Base-by-base conservation (phyloP, 2,797 vertebrate species). In the Chaunax sp. region DNA sequence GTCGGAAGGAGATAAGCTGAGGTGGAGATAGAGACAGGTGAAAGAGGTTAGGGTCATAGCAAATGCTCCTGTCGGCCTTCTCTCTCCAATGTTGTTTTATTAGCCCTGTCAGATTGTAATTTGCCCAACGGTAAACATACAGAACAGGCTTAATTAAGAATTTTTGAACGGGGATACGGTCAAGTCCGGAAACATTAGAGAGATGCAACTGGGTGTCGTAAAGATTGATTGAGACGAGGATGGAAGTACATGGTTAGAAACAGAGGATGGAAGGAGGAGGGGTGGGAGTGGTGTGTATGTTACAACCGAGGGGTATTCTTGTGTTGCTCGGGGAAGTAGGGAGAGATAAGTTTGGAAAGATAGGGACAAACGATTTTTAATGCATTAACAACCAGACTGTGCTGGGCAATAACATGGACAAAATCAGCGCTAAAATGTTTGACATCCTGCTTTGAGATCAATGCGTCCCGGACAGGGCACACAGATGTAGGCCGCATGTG, bases 81-180 rank as follows among this genome's bases (percentile, higher is more conserved):
- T 88, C 86, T 65, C 66, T 66, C 75, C 89, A 69, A 76, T 88
- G 88, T 90, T 90, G 85, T 94, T 94, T 94, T 93, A 94, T 93
- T 94, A 94, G 91, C 92, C 93, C 95, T 94, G 96, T 98, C 95
- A 97, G 96, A 96, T 96, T 95, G 96, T 95, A 96, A 96, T 97
- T 97, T 95, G 94, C 95, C 95, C 95, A 96, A 98, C 95, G 93
- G 97, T 98, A 98, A 99, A 99, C 96, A 99, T 93, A 98, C 96
- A 96, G 95, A 95, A 95, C 90, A 92, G 94, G 96, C 95, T 99
- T 97, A 97, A 98, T 99, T 97, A 97, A 97, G 96, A 98, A 97
- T 97, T 98, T 98, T 97, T 96, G 95, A 99, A 94, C 95, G 95
- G 94, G 96, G 95, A 93, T 94, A 95, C 90, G 92, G 93, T 96